Base-by-base conservation (phyloP, 2,113 vertebrate genomes). In the Uria lomvia region DNA sequence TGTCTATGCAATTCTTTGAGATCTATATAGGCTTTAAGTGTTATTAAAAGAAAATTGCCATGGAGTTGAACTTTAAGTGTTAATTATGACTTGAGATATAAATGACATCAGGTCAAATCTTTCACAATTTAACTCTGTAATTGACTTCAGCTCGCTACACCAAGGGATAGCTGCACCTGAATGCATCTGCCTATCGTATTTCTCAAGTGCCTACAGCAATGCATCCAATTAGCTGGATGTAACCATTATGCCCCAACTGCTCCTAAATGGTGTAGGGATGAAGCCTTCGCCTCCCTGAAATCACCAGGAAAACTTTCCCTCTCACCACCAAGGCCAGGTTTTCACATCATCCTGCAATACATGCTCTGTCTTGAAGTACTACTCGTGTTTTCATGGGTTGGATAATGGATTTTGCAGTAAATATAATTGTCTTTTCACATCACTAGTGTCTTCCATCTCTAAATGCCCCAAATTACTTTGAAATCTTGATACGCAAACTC, bases 71-170 rank as follows among this genome's bases (percentile, higher is more conserved):
- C 89, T 95, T 94, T 92, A 94, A 92, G 93, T 79, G 77, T 95
- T 97, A 96, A 94, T 97, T 96, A 96, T 90, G 89, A 79, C 89
- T 95, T 0, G 2, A 95, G 87, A 94, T 91, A 87, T 79, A 96
- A 95, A 94, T 92, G 94, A 92, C 85, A 91, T 90, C 74, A 82
- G 94, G 95, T 97, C 97, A 96, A 83, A 93, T 76, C 63, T 88
- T 93, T 83, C 50, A 84, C 94, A 76, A 7, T 95, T 95, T 96
- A 95, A 88, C 87, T 97, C 87, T 2, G 5, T 92, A 95, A 96
- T 82, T 96, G 92, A 95, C 95, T 96, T 92, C 59, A 91, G 56
- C 82, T 96, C 3, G 0, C 68, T 92, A n/a, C 55, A 91, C 79
- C 83, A 65, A 58, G 82, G 96, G 88, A 94, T 74, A 92, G 55